phyloP scores from a whole-genome alignment of 2,113 vertebrate genomes.

The Chionomys nivalis region DNA sequence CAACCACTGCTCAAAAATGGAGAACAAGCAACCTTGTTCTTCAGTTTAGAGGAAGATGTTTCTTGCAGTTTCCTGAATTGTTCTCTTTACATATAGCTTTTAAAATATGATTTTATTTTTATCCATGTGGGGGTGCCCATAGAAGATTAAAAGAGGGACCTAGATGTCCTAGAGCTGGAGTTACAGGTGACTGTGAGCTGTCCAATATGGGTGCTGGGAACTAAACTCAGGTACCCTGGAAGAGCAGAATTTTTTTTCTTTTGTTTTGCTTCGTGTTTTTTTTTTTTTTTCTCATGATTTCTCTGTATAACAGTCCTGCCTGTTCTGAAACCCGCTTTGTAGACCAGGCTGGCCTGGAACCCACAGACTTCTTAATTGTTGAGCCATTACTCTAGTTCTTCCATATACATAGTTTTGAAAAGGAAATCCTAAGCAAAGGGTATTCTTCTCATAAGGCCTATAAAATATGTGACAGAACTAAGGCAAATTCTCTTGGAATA shows the following conservation, averaged over 20 bases:
- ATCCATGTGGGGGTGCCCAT: background rate
- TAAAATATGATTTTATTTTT: background rate
- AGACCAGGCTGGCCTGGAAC: background rate
- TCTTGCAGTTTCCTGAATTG: background rate
- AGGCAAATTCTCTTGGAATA: background rate
- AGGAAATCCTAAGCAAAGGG: slow-evolving; percentile 25
- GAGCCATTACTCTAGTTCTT: background rate
- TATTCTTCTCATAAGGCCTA: background rate
- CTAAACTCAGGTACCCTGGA: background rate
- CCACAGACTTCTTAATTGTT: background rate
- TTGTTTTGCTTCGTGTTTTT: background rate
- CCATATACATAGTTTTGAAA: background rate
- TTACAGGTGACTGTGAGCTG: background rate
- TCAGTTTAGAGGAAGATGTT: background rate
- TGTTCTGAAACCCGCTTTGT: background rate
- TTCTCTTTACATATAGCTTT: background rate
- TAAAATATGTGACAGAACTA: background rate
- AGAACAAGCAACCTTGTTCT: background rate
- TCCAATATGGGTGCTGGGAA: background rate
- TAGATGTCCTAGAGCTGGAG: background rate
- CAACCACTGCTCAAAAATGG: background rate
- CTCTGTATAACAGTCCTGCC: background rate
- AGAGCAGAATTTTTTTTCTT: background rate
- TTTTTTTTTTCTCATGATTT: background rate
- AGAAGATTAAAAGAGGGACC: background rate